Evolutionary conservation across 92 coral and sea anemone species (phyloP), one percentile per base, ranked within the genome.

Genomic region (Zoanthus sociatus): DNA sequence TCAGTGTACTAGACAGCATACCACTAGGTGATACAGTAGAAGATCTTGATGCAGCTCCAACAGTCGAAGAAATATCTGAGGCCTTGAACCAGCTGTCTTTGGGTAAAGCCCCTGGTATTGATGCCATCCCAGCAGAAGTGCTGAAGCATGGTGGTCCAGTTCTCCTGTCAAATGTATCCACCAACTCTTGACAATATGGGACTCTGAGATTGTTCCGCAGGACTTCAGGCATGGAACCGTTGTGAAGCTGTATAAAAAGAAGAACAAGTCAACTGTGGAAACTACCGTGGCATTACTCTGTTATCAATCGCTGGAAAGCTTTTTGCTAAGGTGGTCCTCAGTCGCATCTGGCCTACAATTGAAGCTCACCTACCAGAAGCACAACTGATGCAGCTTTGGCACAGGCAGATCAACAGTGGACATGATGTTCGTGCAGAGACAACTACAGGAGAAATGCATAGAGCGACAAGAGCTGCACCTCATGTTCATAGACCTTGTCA

Each of bases 51-150:
- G 26, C 26, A 26, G 26, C 26, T 26, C 26, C 26, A 26, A 26
- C 26, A 26, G 26, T 26, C 26, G 26, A 26, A 26, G 26, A 26
- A 26, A 26, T 26, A 26, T 26, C 26, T 26, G 53, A 21, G 31
- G 46, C 75, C 11, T 6, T 70, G 10, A 26, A 32, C 7, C 44
- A 70, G 6, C 75, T 60, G 4, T 4, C 45, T 1, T 26, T 1
- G 4, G 71, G 26, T 20, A 78, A 78, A 54, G 60, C 71, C 20
- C 84, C 84, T 7, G 84, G 84, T n/a, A 7, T 10, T 20, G 84
- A 54, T 51, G 68, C 70, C 26, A 54, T 78, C 11, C 71, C 84
- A 6, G 31, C 33, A 14, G 84, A 78, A 74, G 60, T 74, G 11
- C 16, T 16, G 31, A 14, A 74, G 48, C 21, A 26, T 9, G 30